Conservation (phyloP, 1,140 invertebrate genomes). For the Pachypeltis micranthus region DNA sequence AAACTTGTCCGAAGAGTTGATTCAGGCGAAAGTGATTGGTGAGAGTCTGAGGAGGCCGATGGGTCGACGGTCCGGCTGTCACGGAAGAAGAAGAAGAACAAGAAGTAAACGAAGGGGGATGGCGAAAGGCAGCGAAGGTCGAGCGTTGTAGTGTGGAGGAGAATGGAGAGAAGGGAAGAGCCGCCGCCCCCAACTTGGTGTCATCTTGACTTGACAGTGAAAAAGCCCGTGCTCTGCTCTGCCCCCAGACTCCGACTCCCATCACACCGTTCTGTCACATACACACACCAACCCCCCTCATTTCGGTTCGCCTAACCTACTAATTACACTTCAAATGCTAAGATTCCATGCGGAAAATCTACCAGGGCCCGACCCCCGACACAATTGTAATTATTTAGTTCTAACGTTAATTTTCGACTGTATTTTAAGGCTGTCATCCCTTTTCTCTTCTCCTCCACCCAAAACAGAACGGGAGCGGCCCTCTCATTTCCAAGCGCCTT, state of each 20-base stretch:
- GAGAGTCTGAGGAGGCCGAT: too few species aligned
- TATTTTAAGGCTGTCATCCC: conserved; percentile 22
- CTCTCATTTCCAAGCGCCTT: conserved; percentile 9
- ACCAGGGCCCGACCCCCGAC: conserved; percentile 9
- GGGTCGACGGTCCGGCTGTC: too few species aligned
- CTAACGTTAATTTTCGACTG: conserved; percentile 22
- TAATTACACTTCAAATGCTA: conserved; percentile 24
- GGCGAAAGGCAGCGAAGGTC: too few species aligned
- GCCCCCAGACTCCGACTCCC: not conserved
- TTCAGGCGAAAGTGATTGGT: too few species aligned
- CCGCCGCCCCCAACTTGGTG: conserved; percentile 14
- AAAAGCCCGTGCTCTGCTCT: conserved; percentile 7
- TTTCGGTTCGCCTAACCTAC: conserved; percentile 24
- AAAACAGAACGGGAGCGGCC: not conserved
- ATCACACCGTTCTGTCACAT: conserved; percentile 16
- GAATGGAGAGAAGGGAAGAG: not conserved
- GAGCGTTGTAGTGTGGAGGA: too few species aligned
- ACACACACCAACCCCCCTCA: conserved; percentile 18
- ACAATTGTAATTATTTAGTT: conserved; percentile 24
- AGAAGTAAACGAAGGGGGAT: too few species aligned
- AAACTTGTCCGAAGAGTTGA: too few species aligned
- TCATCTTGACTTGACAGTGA: conserved; percentile 20
- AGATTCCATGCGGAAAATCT: conserved; percentile 23
- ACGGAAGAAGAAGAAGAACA: too few species aligned
- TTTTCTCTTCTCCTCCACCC: not conserved